phyloP scores from a whole-genome alignment of 2,797 vertebrate genomes.

The Lithobates sylvaticus region DNA sequence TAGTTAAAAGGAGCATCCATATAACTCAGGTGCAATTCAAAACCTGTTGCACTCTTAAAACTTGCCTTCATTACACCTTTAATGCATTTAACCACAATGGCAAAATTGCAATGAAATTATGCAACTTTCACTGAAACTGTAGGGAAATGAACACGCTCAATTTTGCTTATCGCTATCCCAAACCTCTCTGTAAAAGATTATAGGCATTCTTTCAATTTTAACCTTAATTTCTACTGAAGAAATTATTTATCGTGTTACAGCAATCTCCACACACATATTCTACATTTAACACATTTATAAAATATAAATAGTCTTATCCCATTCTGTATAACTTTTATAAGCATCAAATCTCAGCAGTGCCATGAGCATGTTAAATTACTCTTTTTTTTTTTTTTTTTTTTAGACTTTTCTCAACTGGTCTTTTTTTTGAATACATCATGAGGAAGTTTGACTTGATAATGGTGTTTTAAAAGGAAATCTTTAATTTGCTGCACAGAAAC shows the following conservation, averaged over 20 bases:
- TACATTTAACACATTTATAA: neutral
- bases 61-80: too few relatives aligned
- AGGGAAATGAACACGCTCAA: too few relatives aligned
- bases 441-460: constrained; percentile 40
- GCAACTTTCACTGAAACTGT: too few relatives aligned
- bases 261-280: neutral
- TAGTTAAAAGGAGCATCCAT: too few relatives aligned
- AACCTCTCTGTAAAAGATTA: too few relatives aligned
- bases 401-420: neutral
- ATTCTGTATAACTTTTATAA: neutral
- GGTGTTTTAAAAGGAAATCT: constrained; percentile 46
- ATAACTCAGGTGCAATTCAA: too few relatives aligned
- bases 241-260: neutral
- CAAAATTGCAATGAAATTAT: too few relatives aligned
- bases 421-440: constrained; percentile 21
- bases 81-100: too few relatives aligned
- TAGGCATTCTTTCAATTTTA: too few relatives aligned
- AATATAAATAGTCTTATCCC: neutral
- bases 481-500: constrained; percentile 38
- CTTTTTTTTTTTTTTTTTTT: neutral
- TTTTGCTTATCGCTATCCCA: too few relatives aligned
- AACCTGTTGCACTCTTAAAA: too few relatives aligned
- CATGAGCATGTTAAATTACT: neutral
- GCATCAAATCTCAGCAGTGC: constrained; percentile 1
- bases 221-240: too few relatives aligned